phyloP scores from a whole-genome alignment of 2,888 invertebrate species.

The Volucella inflata region DNA sequence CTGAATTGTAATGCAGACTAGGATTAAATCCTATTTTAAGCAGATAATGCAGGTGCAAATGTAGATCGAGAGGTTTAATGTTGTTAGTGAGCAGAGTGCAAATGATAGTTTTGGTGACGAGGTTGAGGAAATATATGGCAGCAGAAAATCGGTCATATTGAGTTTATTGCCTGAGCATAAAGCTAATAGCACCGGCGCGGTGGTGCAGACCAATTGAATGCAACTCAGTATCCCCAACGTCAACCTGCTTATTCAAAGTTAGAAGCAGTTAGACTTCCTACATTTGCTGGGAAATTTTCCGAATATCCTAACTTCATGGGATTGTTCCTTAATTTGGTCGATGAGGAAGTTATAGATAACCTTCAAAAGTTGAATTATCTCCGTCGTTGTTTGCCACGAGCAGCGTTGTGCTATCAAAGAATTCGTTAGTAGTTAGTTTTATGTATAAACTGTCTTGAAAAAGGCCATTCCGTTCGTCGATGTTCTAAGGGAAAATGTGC shows the following conservation, averaged over 20 bases:
- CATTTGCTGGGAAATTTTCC: slow-evolving; percentile 2
- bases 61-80: neutral
- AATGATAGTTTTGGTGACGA: neutral
- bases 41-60: neutral
- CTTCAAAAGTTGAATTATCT: slow-evolving; percentile 8
- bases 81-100: neutral
- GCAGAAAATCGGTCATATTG: neutral
- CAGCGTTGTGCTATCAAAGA: neutral
- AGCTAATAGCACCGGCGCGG: too few species aligned
- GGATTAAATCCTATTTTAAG: too few species aligned
- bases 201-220: neutral
- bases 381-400: neutral
- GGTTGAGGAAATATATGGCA: neutral
- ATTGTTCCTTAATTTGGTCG: too few species aligned
- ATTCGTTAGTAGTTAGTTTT: neutral
- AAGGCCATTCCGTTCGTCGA: too few species aligned
- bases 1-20: too few species aligned
- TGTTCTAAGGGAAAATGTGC: too few species aligned
- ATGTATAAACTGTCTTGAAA: too few species aligned
- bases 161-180: neutral
- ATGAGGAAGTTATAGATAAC: slow-evolving; percentile 5
- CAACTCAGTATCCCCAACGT: slow-evolving; percentile 1
- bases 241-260: neutral
- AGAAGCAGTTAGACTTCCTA: neutral
- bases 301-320: slow-evolving; percentile 12